Evolutionary conservation across 2,113 vertebrate genomes (phyloP), one percentile per base, ranked within the genome.

Genomic region (Amphiprion ocellaris): DNA sequence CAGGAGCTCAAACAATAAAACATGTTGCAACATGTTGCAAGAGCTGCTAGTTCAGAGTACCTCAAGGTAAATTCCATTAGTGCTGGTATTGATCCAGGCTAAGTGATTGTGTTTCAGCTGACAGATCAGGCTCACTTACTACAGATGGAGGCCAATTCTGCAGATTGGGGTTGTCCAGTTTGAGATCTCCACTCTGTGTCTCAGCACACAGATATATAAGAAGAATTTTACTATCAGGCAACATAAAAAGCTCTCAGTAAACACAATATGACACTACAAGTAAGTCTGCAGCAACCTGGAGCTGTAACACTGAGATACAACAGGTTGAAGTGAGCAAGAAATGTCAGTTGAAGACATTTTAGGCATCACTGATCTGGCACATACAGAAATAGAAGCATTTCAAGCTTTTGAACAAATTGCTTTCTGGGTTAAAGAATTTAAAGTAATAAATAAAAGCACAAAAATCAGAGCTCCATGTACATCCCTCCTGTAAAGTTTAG

Each of bases 21-120:
- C 94, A 89, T 87, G 94, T 93, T 86, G 74, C 81, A 83, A 89
- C 92, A 92, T 93, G 93, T 91, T 89, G 77, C 69, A 90, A 90
- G 81, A 91, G 70, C 79, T 85, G 80, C 66, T 39, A 69, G 68
- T 65, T 82, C 84, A 69, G 68, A 87, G 72, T 83, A 85, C 79
- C 83, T 88, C 56, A 81, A 91, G 88, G 85, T 90, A 90, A 92
- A 93, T 91, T 91, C 91, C 92, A 93, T 88, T 81, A 82, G 83
- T 72, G 90, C 46, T 74, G 11, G 41, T 82, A 91, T 91, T 76
- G 81, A 91, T 90, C 76, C 74, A 67, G 28, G 71, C 56, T 67
- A 52, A 86, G 66, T 74, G 77, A 88, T 75, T 86, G 72, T 77
- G 82, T 84, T 89, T 69, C 71, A 89, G 77, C 79, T 83, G 71